A percentile compares a stretch with the other conserved stretches of the same genome.
Conservation (phyloP, 2,888 invertebrate genomes). For the Erebia ligea region DNA sequence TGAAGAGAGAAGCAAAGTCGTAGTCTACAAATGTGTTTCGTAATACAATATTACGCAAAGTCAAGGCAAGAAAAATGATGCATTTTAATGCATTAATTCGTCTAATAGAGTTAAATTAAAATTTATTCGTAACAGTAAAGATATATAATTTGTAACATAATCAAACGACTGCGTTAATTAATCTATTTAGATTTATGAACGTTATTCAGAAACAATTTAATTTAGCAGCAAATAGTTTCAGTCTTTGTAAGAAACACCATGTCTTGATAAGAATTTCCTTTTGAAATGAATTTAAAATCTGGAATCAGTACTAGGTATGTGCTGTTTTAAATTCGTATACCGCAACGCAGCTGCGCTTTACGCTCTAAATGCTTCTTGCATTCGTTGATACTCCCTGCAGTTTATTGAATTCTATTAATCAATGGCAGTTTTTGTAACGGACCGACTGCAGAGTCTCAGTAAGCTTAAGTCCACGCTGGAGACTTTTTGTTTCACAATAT, state of each 20-base stretch:
- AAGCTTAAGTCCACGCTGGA: not conserved
- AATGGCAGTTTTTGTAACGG: constrained; percentile 19
- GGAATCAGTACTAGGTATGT: not conserved
- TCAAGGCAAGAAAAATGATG: constrained; percentile 1
- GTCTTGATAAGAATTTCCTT: too few relatives aligned
- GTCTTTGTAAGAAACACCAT: too few relatives aligned
- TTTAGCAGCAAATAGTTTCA: too few relatives aligned
- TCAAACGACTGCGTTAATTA: not conserved
- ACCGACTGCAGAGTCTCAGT: constrained; percentile 3
- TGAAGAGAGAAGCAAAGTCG: too few relatives aligned
- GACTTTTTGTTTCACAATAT: not conserved
- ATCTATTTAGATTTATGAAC: too few relatives aligned
- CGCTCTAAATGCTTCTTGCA: constrained; percentile 20
- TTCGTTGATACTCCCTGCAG: constrained; percentile 23
- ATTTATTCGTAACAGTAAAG: not conserved
- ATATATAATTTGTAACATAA: not conserved
- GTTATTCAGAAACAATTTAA: too few relatives aligned
- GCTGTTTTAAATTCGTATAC: not conserved
- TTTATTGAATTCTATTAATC: constrained; percentile 20
- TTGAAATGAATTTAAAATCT: not conserved
- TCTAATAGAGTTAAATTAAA: not conserved
- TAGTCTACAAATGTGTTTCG: not conserved
- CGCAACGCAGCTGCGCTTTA: constrained; percentile 20
- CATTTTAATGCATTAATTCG: not conserved
- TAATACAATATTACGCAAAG: not conserved